Evolutionary conservation across 2,797 vertebrate genomes (phyloP).

Genomic region (Ciconia nigra): DNA sequence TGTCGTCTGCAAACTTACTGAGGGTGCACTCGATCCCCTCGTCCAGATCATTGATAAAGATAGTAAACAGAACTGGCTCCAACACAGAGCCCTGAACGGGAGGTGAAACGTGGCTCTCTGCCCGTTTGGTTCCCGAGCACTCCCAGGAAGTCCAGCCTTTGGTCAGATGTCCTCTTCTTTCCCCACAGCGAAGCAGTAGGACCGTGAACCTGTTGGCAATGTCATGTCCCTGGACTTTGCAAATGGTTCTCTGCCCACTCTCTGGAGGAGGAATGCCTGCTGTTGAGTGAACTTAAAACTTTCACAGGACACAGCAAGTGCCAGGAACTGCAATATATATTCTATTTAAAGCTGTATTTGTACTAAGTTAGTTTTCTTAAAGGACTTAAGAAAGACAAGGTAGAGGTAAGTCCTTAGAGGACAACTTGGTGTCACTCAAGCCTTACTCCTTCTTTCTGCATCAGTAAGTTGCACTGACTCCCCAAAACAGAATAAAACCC

Average conservation of each 20-base stretch:
- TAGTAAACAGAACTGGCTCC: no score
- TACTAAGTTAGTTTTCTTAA: background rate
- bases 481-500: background rate
- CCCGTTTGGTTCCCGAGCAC: fast-evolving
- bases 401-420: background rate
- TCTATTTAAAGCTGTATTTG: background rate
- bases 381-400: background rate
- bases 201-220: background rate
- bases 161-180: background rate
- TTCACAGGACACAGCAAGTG: background rate
- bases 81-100: background rate
- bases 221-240: background rate
- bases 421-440: background rate
- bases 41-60: no score
- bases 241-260: background rate
- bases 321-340: background rate
- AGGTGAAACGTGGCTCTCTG: background rate
- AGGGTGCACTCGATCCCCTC: no score
- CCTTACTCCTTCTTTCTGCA: background rate
- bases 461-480: background rate
- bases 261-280: background rate
- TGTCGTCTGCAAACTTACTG: no score
- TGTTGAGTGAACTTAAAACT: background rate
- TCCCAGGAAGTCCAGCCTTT: background rate
- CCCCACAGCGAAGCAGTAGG: fast-evolving